Evolutionary conservation across 64 coral and sea anemone genomes (phyloP).

Genomic region (Exaiptasia diaphana): DNA sequence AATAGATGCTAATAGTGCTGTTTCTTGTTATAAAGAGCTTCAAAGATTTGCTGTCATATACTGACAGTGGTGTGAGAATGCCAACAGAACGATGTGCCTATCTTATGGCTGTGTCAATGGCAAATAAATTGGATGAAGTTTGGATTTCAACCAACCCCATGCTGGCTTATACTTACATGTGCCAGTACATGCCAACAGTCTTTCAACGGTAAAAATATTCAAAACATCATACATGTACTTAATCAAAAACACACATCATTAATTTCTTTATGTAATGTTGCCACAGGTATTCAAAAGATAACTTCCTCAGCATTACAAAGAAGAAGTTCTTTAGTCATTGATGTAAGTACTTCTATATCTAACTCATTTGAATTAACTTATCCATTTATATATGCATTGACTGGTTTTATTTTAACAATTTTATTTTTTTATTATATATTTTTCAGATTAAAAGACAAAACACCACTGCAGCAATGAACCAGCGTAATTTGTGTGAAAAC

Average conservation of each 20-base stretch:
- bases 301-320: not conserved
- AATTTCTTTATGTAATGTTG: not conserved
- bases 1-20: not conserved
- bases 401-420: no score
- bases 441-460: no score
- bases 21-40: not conserved
- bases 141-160: slow-evolving; percentile 50
- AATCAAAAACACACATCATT: not conserved
- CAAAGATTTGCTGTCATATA: not conserved
- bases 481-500: no score
- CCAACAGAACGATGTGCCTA: slow-evolving; percentile 61
- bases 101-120: slow-evolving; percentile 57
- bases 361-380: no score
- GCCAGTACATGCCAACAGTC: slow-evolving; percentile 37
- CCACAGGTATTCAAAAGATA: not conserved
- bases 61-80: not conserved
- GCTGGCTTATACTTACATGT: slow-evolving; percentile 9
- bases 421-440: no score
- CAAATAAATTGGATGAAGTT: slow-evolving; percentile 60
- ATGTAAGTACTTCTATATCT: no score
- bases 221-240: not conserved
- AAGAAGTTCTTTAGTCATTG: no score
- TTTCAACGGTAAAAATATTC: slow-evolving; percentile 39
- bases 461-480: no score
- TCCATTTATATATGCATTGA: no score